Evolutionary conservation across 2,113 vertebrate species (phyloP), one percentile per base, ranked within the genome.

Genomic region (Lates calcarifer): DNA sequence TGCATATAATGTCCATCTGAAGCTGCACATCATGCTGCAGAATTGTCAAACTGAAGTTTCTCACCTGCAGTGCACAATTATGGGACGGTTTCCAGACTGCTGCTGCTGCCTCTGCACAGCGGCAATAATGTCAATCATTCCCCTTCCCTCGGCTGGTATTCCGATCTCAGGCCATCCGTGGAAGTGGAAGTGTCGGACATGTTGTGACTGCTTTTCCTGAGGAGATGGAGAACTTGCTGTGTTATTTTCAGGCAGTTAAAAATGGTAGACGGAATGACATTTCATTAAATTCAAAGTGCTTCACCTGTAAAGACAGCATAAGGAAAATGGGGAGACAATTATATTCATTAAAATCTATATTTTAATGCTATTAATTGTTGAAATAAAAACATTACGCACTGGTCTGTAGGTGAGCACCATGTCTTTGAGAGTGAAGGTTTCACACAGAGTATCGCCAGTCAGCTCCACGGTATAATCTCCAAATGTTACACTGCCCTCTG

Each of bases 31-130:
- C 22, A 60, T 7, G 28, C 63, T 47, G 81, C 72, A 69, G 53
- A 41, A 60, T 76, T 67, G 81, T 80, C 75, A 70, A 74, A 55
- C 10, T 47, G 62, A 82, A 75, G 70, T 60, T 83, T 66, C 86
- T 91, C 86, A 99, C 98, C 98, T 99, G 98, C 98, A 99, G 80
- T 99, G 98, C 62, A 99, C 98, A 87, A 99, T 93, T 65, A 96
- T 93, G 7, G 97, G 98, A 2, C 94, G 96, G 56, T 96, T 94
- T 0, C 95, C 78, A 14, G 96, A 96, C 81, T 95, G 95, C 88
- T 96, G 96, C 85, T 95, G 96, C 90, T 97, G 97, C 78, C 97
- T 95, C 10, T 97, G 96, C 47, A 99, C 96, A 13, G 98, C 94
- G 77, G 97, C 95, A 47, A 98, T 95, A 11, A 99, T 98, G 91